phyloP scores from a whole-genome alignment of 2,113 vertebrate species.

The Limnothrissa miodon region DNA sequence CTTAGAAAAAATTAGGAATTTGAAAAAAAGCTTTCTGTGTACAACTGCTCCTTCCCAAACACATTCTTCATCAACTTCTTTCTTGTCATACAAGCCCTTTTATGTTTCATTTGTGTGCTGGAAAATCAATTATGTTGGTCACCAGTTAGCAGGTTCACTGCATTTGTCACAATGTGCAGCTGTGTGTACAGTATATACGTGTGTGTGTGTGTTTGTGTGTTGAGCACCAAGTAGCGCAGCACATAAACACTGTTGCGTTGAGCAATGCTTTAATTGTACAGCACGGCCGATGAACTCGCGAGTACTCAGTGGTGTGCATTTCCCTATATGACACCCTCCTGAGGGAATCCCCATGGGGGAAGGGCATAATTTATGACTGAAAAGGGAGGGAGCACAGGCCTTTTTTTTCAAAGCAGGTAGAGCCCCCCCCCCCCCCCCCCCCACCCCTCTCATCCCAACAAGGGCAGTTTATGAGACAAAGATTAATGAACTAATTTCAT shows the following conservation, averaged over 20 bases:
- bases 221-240: not conserved
- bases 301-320: not conserved
- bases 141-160: not conserved
- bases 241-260: conserved; percentile 19
- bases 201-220: not conserved
- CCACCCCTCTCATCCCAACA: conserved; percentile 66
- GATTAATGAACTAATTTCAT: conserved; percentile 85
- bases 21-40: not conserved
- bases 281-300: not conserved
- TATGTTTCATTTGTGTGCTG: not conserved
- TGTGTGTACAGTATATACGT: conserved; percentile 12
- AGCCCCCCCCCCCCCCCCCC: too few species aligned
- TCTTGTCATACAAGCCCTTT: not conserved
- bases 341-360: conserved; percentile 58
- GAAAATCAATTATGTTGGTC: not conserved
- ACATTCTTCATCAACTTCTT: not conserved
- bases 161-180: conserved; percentile 21
- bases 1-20: not conserved
- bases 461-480: conserved; percentile 71
- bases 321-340: conserved; percentile 51
- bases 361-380: conserved; percentile 62
- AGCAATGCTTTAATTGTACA: not conserved
- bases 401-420: conserved; percentile 75
- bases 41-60: too few species aligned
- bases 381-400: conserved; percentile 44